Evolutionary conservation across 2,113 vertebrate genomes (phyloP).

Genomic region (Guaruba guarouba): DNA sequence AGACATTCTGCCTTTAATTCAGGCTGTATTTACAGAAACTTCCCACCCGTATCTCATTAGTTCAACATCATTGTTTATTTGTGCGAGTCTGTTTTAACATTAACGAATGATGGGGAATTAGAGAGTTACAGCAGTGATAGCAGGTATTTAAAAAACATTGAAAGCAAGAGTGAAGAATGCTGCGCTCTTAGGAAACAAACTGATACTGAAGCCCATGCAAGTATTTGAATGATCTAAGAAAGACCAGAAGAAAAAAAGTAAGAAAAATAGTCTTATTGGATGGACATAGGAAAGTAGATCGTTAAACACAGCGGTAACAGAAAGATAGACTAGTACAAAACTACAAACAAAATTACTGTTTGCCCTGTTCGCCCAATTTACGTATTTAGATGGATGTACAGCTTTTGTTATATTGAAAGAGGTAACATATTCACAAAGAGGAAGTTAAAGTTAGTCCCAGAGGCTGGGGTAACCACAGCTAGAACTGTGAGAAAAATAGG

Average conservation of each 20-base stretch:
- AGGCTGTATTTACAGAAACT: slow-evolving; percentile 50
- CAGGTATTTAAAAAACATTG: slow-evolving; percentile 36
- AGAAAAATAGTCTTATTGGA: background rate
- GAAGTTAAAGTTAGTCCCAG: background rate
- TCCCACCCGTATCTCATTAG: slow-evolving; percentile 45
- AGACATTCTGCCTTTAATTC: slow-evolving; percentile 44
- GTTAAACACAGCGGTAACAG: background rate
- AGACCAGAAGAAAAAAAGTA: background rate
- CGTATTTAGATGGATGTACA: background rate
- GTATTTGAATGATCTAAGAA: background rate
- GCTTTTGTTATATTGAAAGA: background rate
- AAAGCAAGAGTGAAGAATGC: background rate
- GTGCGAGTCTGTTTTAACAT: slow-evolving; percentile 30
- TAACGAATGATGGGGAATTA: slow-evolving; percentile 26
- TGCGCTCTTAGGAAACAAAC: background rate
- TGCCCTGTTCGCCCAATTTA: background rate
- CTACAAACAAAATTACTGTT: background rate
- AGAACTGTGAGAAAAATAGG: background rate
- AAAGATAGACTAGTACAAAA: background rate
- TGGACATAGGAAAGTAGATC: background rate
- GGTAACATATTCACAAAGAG: background rate
- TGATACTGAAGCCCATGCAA: background rate
- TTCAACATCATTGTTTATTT: slow-evolving; percentile 44
- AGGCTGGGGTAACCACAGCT: background rate
- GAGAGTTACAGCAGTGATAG: background rate